phyloP scores from a whole-genome alignment of 1,140 invertebrate species.

The Holotrichia oblita region DNA sequence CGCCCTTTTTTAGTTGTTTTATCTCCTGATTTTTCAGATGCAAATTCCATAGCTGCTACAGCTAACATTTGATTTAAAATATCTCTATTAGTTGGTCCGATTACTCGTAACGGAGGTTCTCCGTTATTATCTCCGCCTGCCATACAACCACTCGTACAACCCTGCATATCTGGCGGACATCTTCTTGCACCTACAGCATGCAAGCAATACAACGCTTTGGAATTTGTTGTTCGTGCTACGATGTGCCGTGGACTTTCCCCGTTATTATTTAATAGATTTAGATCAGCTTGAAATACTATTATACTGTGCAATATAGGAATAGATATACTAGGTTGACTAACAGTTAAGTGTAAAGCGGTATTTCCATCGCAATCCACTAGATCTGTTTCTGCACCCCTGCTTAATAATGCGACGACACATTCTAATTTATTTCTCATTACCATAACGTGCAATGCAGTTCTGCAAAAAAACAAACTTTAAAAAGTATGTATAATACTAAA shows the following conservation, averaged over 20 bases:
- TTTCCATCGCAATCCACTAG: constrained; percentile 81
- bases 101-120: constrained; percentile 68
- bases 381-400: constrained; percentile 73
- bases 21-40: constrained; percentile 58
- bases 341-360: constrained; percentile 81
- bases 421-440: constrained; percentile 77
- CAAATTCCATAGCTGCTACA: constrained; percentile 66
- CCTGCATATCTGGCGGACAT: constrained; percentile 66
- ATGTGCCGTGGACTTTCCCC: constrained; percentile 81
- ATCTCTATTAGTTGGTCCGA: constrained; percentile 65
- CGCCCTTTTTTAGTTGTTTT: constrained; percentile 63
- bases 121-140: constrained; percentile 70
- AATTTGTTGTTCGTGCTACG: constrained; percentile 70
- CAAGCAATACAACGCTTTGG: constrained; percentile 81
- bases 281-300: constrained; percentile 90
- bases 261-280: constrained; percentile 80
- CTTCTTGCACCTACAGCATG: constrained; percentile 87
- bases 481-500: neutral
- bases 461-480: neutral
- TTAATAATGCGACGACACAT: constrained; percentile 82
- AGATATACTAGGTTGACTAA: constrained; percentile 67
- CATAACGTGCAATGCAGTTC: constrained; percentile 90
- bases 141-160: constrained; percentile 72
- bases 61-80: constrained; percentile 66
- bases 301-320: constrained; percentile 80